phyloP scores from a whole-genome alignment of 2,113 vertebrate genomes.

The Gallinago undulata region DNA sequence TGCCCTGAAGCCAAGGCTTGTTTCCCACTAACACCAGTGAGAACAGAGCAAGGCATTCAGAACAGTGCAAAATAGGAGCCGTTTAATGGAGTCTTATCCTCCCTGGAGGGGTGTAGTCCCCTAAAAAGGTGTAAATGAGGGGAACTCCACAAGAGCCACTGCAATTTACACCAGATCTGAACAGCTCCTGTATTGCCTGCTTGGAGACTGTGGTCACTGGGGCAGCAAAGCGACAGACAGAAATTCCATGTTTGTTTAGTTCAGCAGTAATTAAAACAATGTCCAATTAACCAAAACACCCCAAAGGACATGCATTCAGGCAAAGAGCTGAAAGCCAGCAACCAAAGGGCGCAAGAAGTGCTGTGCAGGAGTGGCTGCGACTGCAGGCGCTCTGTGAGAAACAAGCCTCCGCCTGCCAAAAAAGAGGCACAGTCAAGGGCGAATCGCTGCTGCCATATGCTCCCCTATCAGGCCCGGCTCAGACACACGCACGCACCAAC shows the following conservation, averaged over 20 bases:
- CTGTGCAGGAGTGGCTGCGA: background rate
- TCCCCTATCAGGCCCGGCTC: background rate
- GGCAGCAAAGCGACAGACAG: background rate
- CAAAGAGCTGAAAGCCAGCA: background rate
- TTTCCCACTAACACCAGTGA: background rate
- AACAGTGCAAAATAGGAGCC: background rate
- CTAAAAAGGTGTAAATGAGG: background rate
- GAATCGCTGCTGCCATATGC: conserved; percentile 14
- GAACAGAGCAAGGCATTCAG: background rate
- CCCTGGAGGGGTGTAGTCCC: background rate
- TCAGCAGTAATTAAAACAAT: conserved; percentile 32
- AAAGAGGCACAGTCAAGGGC: conserved; percentile 35
- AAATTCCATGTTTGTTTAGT: background rate
- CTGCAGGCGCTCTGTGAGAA: background rate
- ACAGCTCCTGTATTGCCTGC: background rate
- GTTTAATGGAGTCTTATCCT: background rate
- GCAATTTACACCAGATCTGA: background rate
- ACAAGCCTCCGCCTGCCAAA: conserved; percentile 28
- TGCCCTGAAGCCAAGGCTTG: background rate
- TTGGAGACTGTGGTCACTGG: background rate
- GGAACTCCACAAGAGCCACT: background rate
- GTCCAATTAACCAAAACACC: conserved; percentile 40
- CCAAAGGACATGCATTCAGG: background rate
- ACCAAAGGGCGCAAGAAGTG: background rate
- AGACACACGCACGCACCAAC: background rate